Percentiles rank a stretch among this genome's conserved stretches.
Evolutionary conservation across 2,113 vertebrate species (phyloP).

Genomic region (Odocoileus virginianus): DNA sequence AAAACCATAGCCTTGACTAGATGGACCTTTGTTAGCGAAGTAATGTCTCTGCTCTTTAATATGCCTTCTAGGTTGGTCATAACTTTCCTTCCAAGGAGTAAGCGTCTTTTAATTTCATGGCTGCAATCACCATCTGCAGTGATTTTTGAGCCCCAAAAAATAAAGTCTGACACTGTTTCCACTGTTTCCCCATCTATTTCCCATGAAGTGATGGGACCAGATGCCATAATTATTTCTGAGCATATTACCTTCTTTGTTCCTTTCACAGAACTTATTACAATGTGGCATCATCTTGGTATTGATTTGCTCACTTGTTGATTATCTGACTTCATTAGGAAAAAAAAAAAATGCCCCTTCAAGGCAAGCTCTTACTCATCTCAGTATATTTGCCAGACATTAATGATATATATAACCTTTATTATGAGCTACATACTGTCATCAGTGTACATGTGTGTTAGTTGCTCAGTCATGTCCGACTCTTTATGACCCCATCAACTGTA

Average conservation of each 20-base stretch:
- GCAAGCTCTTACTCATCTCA: not conserved
- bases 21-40: too few relatives aligned
- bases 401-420: not conserved
- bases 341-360: not conserved
- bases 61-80: too few relatives aligned
- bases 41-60: too few relatives aligned
- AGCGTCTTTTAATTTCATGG: too few relatives aligned
- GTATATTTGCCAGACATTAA: not conserved
- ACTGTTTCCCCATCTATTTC: too few relatives aligned
- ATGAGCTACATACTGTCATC: not conserved
- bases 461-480: not conserved
- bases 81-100: too few relatives aligned
- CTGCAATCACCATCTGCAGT: too few relatives aligned
- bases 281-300: not conserved
- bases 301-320: not conserved
- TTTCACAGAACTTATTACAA: not conserved
- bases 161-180: too few relatives aligned
- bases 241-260: not conserved
- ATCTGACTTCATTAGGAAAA: not conserved
- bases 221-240: not conserved
- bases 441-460: not conserved
- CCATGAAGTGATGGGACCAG: too few relatives aligned
- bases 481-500: not conserved
- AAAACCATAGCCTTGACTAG: too few relatives aligned
- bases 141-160: too few relatives aligned